Percentiles rank a stretch among this genome's conserved stretches.
These are phyloP conservation scores for Papilio demoleus DNA, from an alignment of 2,888 invertebrate genomes.

Conservation along the genomic window DNA sequence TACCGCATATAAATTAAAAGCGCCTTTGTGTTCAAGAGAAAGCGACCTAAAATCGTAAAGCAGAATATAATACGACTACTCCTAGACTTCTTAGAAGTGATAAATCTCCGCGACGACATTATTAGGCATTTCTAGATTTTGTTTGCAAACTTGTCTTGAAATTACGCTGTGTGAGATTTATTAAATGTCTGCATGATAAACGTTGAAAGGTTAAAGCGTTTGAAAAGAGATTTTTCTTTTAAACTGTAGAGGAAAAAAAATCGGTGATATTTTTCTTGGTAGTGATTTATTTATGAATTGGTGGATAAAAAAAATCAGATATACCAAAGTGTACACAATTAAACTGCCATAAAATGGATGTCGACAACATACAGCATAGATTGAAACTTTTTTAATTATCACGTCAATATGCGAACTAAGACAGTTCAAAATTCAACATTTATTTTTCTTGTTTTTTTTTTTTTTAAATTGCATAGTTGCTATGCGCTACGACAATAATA, in stretches of 20 bases:
- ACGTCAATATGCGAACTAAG: too few species aligned
- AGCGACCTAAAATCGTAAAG: neutral
- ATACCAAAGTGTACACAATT: neutral
- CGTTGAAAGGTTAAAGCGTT: slow-evolving; percentile 6
- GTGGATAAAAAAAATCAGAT: neutral
- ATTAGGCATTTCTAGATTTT: slow-evolving; percentile 33
- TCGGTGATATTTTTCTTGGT: neutral
- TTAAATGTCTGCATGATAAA: neutral
- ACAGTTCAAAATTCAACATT: too few species aligned
- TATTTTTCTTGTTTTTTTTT: neutral
- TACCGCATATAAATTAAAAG: slow-evolving; percentile 6
- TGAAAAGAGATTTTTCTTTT: slow-evolving; percentile 16
- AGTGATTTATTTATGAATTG: neutral
- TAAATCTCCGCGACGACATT: slow-evolving; percentile 24
- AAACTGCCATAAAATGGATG: neutral
- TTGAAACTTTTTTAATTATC: too few species aligned
- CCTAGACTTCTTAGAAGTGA: slow-evolving; percentile 30
- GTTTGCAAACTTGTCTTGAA: slow-evolving; percentile 32
- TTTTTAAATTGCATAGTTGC: neutral
- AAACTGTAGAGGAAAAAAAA: neutral
- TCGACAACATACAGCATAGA: too few species aligned
- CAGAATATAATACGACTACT: slow-evolving; percentile 32
- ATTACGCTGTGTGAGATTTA: slow-evolving; percentile 18
- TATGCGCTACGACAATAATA: slow-evolving; percentile 9
- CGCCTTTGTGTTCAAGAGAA: slow-evolving; percentile 2